Base-by-base conservation (phyloP, 1,140 invertebrate species). In the Pteromalus puparum region DNA sequence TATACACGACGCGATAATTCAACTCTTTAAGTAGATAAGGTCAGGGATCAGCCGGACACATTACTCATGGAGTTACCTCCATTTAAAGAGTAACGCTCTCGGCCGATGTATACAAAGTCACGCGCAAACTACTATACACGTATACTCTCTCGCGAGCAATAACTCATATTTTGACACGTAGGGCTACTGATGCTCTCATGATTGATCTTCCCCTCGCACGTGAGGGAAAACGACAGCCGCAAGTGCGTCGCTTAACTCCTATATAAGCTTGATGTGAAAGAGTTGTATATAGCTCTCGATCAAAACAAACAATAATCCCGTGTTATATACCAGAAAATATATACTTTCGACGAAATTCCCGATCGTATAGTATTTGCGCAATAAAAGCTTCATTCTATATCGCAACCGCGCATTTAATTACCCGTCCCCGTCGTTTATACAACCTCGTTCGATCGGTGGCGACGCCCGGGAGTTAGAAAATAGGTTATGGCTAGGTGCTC, bases 401-500 rank as follows among this genome's bases (percentile, higher is more conserved):
- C 53, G 18, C 53, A 61, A n/a, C 4, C 18, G 18, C 53, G 53
- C 21, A 18, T 61, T 61, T 61, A 61, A 61, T 61, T 61, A 61
- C 53, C 53, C 53, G 18, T 21, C 53, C 53, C 53, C 53, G 18
- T n/a, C 53, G 53, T 21, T 2, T 5, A 34, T 5, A 2, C 30
- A 0, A 21, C 53, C 53, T 61, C 53, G 53, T 61, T n/a, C 53
- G 53, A 61, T 61, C 53, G 53, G 38, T 0, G 7, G 38, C 38
- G 38, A 1, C 53, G 53, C 53, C 53, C 21, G 73, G 61, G 15
- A 83, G 68, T 68, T 77, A 83, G 73, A 83, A 68, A 76, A 83
- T 83, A 68, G 73, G 61, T 77, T 83, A 76, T 70, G 28, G 13
- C 4, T 10, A 21, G 3, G 15, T 53, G 26, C 30, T 28, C 12